A percentile compares a stretch with the other conserved stretches of the same genome.
These are phyloP conservation scores for Pygocentrus nattereri DNA, from an alignment of 2,797 vertebrate genomes.

Conservation along the genomic window DNA sequence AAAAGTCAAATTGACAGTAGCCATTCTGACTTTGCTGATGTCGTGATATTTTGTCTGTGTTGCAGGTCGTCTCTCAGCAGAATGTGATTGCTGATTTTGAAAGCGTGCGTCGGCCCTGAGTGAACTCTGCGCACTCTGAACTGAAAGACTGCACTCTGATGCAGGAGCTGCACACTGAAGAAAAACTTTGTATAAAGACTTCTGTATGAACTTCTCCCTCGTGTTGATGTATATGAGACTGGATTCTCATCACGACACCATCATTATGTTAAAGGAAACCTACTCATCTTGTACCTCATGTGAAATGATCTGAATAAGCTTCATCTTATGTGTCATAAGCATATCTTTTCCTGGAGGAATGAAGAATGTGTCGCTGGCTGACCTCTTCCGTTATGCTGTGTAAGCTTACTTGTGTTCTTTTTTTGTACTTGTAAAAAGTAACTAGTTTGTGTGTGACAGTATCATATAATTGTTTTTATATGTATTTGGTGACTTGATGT, in stretches of 20 bases:
- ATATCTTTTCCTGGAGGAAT: constrained; percentile 61
- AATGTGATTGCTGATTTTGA: constrained; percentile 68
- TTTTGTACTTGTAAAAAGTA: constrained; percentile 42
- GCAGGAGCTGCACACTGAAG: constrained; percentile 26
- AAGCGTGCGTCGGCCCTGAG: background rate
- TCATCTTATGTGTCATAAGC: constrained; percentile 48
- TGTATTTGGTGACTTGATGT: constrained; percentile 30
- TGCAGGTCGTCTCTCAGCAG: constrained; percentile 88
- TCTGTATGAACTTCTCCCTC: background rate
- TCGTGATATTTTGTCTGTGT: constrained; percentile 34
- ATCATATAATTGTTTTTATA: constrained; percentile 23
- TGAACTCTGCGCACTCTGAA: background rate
- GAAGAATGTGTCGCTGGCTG: constrained; percentile 89
- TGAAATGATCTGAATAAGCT: constrained; percentile 52
- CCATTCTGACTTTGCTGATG: background rate
- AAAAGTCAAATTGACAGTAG: too few species aligned
- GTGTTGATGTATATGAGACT: constrained; percentile 50
- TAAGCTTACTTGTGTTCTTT: constrained; percentile 48
- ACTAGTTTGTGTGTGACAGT: constrained; percentile 38
- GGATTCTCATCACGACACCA: constrained; percentile 69
- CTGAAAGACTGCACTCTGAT: constrained; percentile 34
- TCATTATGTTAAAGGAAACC: constrained; percentile 68
- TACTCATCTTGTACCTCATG: constrained; percentile 57
- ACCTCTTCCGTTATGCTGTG: constrained; percentile 82
- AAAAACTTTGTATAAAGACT: constrained; percentile 22